A percentile compares a stretch with the other conserved stretches of the same genome.
Conservation (phyloP, 2,888 invertebrate species). For the Seladonia tumulorum region DNA sequence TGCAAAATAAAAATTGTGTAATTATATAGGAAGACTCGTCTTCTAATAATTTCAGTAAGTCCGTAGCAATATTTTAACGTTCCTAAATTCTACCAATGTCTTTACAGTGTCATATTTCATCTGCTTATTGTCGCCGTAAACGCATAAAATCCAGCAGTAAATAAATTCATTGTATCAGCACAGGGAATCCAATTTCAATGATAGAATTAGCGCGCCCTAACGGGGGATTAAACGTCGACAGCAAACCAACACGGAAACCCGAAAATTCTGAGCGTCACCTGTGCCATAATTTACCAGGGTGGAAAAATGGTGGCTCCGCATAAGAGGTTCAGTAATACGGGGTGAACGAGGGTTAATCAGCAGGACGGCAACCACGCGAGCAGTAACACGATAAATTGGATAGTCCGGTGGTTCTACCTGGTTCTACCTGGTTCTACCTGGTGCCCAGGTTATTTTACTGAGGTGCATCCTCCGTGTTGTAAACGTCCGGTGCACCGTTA, state of each 20-base stretch:
- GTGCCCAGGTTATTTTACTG: conserved; percentile 6
- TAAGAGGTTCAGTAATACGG: background rate
- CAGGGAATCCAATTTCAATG: background rate
- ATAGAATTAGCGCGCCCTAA: background rate
- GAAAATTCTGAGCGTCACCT: background rate
- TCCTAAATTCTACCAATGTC: too few species aligned
- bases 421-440: conserved; percentile 32
- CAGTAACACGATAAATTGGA: conserved; percentile 50
- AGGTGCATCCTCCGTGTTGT: conserved; percentile 24
- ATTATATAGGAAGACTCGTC: too few species aligned
- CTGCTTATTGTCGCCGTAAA: too few species aligned
- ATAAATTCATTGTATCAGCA: background rate
- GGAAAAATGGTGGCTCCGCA: background rate
- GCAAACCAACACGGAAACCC: background rate
- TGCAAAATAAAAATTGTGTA: too few species aligned
- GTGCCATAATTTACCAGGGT: background rate
- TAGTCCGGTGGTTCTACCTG: conserved; percentile 12
- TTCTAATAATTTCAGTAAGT: too few species aligned
- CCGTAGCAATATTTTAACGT: too few species aligned
- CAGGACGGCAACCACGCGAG: background rate
- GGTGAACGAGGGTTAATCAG: conserved; percentile 1
- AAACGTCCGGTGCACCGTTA: conserved; percentile 55
- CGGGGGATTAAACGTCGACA: background rate
- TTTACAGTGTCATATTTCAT: too few species aligned
- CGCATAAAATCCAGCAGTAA: background rate